Base-by-base conservation (phyloP, 2,888 invertebrate species). In the Stegana nigrithorax region DNA sequence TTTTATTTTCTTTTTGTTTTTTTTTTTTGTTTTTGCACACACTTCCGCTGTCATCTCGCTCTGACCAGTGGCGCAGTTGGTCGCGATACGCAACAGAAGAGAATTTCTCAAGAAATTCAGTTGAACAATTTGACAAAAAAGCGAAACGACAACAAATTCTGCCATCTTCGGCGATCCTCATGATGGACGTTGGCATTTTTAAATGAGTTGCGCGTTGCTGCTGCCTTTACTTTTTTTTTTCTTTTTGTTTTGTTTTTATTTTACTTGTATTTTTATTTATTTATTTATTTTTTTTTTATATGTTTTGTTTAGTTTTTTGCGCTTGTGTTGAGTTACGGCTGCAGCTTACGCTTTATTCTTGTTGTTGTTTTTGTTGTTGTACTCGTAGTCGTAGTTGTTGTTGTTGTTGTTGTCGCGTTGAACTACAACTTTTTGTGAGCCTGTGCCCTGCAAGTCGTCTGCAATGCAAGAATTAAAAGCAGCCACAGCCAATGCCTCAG, bases 141-240 rank as follows among this genome's bases (percentile, higher is more conserved):
- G 78, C 75, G 78, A 76, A 77, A 80, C 76, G 77, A 77, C 76
- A 77, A 80, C 80, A 76, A 77, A 77, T 80, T 77, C 76, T 78
- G 79, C 79, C 80, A 80, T 76, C 80, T 80, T 80, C 80, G 76
- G 75, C 80, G 76, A 80, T 77, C 77, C 76, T 77, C 77, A 77
- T 77, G 76, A 77, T 77, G 80, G 80, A 77, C 76, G 80, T 77
- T 77, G 76, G 76, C 80, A 77, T 77, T 77, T 77, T 77, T 78
- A 77, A 77, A 77, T 80, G 76, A 77, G 76, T 78, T 77, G 76
- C 76, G 79, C 79, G 79, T 80, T 76, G 72, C 64, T 68, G 66
- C 63, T 26, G 19, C n/a, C n/a, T n/a, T n/a, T n/a, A n/a, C n/a
- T n/a, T n/a, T n/a, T n/a, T n/a, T n/a, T n/a, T n/a, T n/a, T n/a